These are phyloP conservation scores for Corythornis madagascariensis DNA, from an alignment of 2,113 vertebrate species.

Conservation along the genomic window DNA sequence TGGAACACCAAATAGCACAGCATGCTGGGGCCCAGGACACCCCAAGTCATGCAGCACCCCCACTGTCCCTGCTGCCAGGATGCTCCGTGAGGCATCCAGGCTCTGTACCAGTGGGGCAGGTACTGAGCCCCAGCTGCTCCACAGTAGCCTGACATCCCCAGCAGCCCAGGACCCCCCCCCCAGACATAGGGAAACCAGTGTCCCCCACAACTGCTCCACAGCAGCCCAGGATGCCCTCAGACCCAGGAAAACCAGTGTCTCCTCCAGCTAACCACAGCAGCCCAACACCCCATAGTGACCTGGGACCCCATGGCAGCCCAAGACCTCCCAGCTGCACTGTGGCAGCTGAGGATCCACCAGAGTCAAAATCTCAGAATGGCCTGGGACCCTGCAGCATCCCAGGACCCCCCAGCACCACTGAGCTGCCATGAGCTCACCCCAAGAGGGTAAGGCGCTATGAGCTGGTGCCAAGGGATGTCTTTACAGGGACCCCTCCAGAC, in stretches of 20 bases:
- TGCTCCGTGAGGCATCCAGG: neutral
- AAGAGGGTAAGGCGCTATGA: neutral
- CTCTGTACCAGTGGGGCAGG: neutral
- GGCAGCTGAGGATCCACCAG: neutral
- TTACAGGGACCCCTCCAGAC: neutral
- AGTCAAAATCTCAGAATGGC: accelerated
- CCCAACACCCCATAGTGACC: neutral
- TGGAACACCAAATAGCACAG: neutral
- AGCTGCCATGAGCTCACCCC: neutral
- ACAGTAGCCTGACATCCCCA: neutral
- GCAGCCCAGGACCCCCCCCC: neutral
- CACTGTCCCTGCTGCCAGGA: neutral
- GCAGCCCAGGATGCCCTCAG: neutral
- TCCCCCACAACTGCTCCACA: neutral
- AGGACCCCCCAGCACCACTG: neutral
- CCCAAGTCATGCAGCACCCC: neutral
- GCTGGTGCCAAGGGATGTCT: accelerated
- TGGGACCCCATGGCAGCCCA: neutral
- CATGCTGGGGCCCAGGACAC: neutral
- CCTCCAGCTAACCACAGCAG: neutral
- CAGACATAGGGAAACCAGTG: neutral
- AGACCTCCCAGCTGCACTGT: neutral
- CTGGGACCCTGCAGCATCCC: neutral
- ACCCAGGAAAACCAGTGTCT: neutral
- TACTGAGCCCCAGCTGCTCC: neutral